Percentiles rank a stretch among this genome's conserved stretches.
These are phyloP conservation scores for Heteromurus nitidus DNA, from an alignment of 2,888 invertebrate genomes.

Conservation along the genomic window DNA sequence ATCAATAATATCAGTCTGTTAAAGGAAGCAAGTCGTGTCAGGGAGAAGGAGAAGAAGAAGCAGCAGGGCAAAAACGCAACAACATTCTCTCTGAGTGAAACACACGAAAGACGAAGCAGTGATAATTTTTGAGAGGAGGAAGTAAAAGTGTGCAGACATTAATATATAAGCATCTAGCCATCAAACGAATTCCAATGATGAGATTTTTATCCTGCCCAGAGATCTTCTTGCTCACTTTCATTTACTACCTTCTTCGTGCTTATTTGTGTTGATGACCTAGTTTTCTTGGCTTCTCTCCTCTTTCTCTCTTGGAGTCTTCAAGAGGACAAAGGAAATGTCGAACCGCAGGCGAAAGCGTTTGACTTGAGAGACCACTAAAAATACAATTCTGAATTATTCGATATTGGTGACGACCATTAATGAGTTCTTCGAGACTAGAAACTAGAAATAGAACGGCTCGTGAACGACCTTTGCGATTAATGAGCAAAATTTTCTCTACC, in stretches of 20 bases:
- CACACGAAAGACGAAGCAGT: not conserved
- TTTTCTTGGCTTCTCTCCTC: not conserved
- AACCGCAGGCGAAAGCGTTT: no score
- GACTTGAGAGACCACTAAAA: no score
- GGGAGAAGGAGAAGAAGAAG: not conserved
- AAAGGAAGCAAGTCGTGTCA: not conserved
- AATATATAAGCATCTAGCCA: constrained; percentile 13
- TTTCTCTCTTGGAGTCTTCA: not conserved
- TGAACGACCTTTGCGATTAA: no score
- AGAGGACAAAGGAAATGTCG: not conserved
- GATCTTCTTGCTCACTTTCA: not conserved
- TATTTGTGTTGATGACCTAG: not conserved
- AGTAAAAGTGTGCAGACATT: not conserved
- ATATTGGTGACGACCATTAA: no score
- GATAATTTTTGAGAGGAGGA: not conserved
- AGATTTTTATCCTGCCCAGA: constrained; percentile 5
- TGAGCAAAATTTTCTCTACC: no score
- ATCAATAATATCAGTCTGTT: constrained; percentile 49
- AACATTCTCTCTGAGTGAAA: not conserved
- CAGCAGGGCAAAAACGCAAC: not conserved
- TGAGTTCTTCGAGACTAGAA: no score
- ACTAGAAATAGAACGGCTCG: no score
- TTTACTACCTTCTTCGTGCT: not conserved
- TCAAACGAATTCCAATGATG: not conserved
- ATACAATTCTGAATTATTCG: no score